Evolutionary conservation across 2,888 invertebrate species (phyloP), one percentile per base, ranked within the genome.

Genomic region (Tenthredo amoena): DNA sequence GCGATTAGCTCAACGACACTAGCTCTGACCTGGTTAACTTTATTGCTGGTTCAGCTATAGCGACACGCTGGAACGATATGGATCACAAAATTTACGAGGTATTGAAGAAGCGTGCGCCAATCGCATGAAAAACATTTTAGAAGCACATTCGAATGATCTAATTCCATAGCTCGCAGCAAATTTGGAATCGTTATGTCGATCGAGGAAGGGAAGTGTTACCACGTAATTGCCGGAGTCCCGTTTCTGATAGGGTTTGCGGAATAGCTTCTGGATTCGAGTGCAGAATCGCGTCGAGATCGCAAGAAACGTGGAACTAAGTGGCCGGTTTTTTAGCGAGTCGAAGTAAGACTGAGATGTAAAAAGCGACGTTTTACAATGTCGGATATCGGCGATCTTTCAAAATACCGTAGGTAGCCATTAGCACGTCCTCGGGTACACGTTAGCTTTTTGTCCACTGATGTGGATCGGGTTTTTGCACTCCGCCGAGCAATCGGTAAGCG

Each of bases 401-500:
- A 74, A 43, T 21, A 43, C 43, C 43, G 43, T 43, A 21, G 72
- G 26, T 6, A 74, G 40, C 72, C 72, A 43, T 74, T 40, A 74
- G 43, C 72, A 74, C 72, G 43, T 74, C 72, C 21, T 31, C 1
- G 10, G 40, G 21, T 55, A 34, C 34, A 18, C 21, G 31, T 55
- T 1, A 34, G 31, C 31, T 77, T 77, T 77, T 77, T 55, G 50
- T 18, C 34, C 77, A 10, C 76, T 18, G 76, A 50, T 50, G 72
- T 21, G 76, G 34, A 79, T 37, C 79, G 79, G 50, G 58, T 81
- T 62, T 81, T 58, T 58, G 47, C 68, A 43, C 84, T 26, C n/a
- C 15, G 34, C 21, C 62, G 62, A 84, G 79, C 85, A 85, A 47
- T 58, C 58, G 62, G 34, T 34, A 12, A 81, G 81, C 62, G 58